Conservation (phyloP, 2,797 vertebrate species). For the Malacoraja senta region DNA sequence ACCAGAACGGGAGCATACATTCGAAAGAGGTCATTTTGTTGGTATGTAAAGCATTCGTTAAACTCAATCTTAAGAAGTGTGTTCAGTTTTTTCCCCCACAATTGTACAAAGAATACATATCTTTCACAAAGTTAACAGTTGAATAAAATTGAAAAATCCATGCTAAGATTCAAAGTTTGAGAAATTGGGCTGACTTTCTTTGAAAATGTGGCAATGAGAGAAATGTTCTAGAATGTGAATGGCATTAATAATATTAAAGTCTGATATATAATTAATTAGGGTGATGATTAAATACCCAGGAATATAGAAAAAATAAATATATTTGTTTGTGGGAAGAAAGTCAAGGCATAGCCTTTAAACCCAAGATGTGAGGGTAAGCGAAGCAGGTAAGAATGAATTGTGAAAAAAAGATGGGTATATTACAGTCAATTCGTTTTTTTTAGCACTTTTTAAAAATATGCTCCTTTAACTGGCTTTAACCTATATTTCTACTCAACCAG, state of each 20-base stretch:
- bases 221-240: background rate
- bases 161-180: background rate
- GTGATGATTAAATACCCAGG: background rate
- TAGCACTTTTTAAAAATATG: background rate
- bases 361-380: background rate
- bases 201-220: background rate
- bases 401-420: background rate
- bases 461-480: constrained; percentile 39
- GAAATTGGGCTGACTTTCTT: background rate
- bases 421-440: constrained; percentile 36
- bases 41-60: background rate
- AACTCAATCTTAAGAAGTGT: background rate
- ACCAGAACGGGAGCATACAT: background rate
- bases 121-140: background rate
- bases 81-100: background rate
- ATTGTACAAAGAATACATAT: background rate
- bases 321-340: background rate
- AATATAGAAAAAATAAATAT: background rate
- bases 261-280: background rate
- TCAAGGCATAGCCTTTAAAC: background rate
- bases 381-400: background rate
- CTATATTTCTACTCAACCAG: constrained; percentile 57
- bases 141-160: background rate
- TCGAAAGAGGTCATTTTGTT: background rate
- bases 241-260: background rate